Percentiles rank a stretch among this genome's conserved stretches.
phyloP scores from a whole-genome alignment of 2,113 vertebrate genomes.

The Ctenomys sociabilis region DNA sequence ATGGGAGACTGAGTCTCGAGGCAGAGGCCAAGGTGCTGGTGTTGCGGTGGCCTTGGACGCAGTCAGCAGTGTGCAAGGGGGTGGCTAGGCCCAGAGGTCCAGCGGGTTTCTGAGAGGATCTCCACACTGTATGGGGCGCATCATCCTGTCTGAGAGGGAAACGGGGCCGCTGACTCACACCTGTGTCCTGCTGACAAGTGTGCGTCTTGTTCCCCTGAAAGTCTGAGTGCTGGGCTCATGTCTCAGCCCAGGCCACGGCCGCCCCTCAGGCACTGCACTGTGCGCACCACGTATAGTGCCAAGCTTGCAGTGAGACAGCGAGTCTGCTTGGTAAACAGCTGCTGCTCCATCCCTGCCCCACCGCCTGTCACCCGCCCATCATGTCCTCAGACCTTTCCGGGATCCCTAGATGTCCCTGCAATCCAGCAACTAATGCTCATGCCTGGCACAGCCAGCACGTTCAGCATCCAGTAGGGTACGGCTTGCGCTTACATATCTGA shows the following conservation, averaged over 20 bases:
- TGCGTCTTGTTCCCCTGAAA: not conserved
- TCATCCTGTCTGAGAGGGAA: not conserved
- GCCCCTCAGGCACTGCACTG: not conserved
- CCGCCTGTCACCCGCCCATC: not conserved
- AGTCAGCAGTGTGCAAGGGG: not conserved
- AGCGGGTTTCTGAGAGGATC: not conserved
- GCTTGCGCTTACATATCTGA: not conserved
- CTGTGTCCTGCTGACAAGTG: not conserved
- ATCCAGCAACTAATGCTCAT: not conserved
- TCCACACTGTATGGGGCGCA: not conserved
- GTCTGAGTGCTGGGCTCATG: not conserved
- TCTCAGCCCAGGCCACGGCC: not conserved
- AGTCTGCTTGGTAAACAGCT: not conserved
- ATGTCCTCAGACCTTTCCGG: not conserved
- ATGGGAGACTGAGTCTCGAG: not conserved
- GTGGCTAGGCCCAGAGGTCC: no score
- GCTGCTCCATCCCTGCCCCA: not conserved
- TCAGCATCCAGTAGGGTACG: not conserved
- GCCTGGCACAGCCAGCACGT: not conserved
- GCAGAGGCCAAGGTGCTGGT: not conserved
- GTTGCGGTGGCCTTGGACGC: not conserved
- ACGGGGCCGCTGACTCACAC: not conserved
- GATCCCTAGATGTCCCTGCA: not conserved
- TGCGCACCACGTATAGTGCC: no score
- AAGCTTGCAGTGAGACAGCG: not conserved